Conservation (phyloP, 2,888 invertebrate species). For the Clanis bilineata region DNA sequence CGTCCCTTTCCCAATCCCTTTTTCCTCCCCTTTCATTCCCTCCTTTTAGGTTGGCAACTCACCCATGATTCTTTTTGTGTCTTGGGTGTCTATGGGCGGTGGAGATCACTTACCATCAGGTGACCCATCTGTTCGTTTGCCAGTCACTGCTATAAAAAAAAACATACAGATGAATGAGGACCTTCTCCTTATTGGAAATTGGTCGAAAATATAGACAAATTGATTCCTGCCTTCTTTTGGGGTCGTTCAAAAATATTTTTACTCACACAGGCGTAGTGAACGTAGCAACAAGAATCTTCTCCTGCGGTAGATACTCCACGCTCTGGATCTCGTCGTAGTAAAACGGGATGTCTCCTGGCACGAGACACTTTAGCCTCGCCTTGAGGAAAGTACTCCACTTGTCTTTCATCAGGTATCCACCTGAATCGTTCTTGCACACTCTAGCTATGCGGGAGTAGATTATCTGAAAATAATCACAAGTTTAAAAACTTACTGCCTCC, state of each 20-base stretch:
- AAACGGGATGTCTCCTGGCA: slow-evolving; percentile 93
- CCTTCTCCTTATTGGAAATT: too few species aligned
- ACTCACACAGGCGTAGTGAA: slow-evolving; percentile 90
- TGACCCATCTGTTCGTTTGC: too few species aligned
- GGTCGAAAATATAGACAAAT: too few species aligned
- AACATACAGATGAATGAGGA: too few species aligned
- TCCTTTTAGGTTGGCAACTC: too few species aligned
- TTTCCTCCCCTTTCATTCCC: too few species aligned
- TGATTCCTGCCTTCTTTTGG: background rate
- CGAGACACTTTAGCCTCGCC: slow-evolving; percentile 91
- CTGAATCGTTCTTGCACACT: slow-evolving; percentile 94
- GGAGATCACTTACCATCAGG: too few species aligned
- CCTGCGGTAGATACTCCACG: slow-evolving; percentile 88
- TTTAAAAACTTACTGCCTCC: too few species aligned
- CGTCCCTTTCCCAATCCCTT: too few species aligned
- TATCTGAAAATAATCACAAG: slow-evolving; percentile 76
- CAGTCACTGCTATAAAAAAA: too few species aligned
- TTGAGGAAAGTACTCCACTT: slow-evolving; percentile 97
- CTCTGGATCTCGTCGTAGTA: slow-evolving; percentile 95
- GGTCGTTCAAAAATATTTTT: slow-evolving; percentile 4
- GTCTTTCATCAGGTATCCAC: slow-evolving; percentile 89
- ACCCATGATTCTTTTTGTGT: too few species aligned
- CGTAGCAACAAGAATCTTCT: slow-evolving; percentile 90
- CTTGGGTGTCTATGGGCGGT: too few species aligned
- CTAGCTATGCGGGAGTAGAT: slow-evolving; percentile 95